These are phyloP conservation scores for Struthio camelus DNA, from an alignment of 2,113 vertebrate species.

Conservation along the genomic window DNA sequence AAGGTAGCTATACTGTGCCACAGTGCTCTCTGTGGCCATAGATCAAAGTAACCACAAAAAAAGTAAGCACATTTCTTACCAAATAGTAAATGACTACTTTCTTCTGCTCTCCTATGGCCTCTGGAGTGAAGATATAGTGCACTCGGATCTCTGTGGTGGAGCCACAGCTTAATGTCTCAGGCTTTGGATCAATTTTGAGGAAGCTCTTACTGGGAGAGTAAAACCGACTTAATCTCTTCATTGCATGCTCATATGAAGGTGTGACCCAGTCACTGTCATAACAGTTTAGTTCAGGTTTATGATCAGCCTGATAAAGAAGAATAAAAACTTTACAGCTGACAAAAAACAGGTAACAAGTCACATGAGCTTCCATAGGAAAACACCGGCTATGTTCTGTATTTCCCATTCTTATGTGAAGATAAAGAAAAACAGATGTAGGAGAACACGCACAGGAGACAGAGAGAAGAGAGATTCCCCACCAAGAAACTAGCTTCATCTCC, in stretches of 20 bases:
- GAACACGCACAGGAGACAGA: not conserved
- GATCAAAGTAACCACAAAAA: not conserved
- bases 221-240: constrained; percentile 4
- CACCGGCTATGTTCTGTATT: not conserved
- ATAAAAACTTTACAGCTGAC: not conserved
- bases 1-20: not conserved
- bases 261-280: constrained; percentile 52
- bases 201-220: constrained; percentile 76
- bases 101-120: constrained; percentile 13
- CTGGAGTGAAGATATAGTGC: constrained; percentile 69
- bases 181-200: constrained; percentile 61
- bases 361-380: not conserved
- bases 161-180: constrained; percentile 51
- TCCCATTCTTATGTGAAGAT: not conserved
- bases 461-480: not conserved
- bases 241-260: not conserved
- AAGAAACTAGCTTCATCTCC: not conserved
- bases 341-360: not conserved
- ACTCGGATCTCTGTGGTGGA: not conserved
- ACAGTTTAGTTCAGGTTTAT: constrained; percentile 44
- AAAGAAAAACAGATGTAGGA: not conserved
- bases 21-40: not conserved
- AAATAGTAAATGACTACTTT: constrained; percentile 70
- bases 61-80: constrained; percentile 76
- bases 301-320: constrained; percentile 60